phyloP scores from a whole-genome alignment of 2,113 vertebrate species.

The Pygoscelis antarcticus region DNA sequence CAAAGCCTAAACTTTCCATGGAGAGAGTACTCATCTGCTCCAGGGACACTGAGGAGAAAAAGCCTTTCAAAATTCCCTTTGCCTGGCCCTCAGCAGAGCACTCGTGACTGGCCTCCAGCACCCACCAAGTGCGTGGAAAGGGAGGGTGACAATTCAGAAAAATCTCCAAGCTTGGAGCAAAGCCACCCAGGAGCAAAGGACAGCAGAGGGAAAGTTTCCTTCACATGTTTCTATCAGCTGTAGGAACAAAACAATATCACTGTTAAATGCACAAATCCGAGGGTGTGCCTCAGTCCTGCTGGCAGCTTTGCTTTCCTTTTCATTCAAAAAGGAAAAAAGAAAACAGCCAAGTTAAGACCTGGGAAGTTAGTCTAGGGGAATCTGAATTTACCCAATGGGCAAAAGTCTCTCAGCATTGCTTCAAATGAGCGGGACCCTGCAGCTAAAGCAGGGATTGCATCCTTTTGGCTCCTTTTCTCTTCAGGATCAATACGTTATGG shows the following conservation, averaged over 20 bases:
- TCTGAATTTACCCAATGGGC: neutral
- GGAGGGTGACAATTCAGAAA: neutral
- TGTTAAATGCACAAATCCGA: neutral
- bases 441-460: neutral
- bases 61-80: neutral
- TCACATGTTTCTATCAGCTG: neutral
- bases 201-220: neutral
- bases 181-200: neutral
- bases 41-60: neutral
- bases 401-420: neutral
- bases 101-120: neutral
- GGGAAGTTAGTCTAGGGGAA: neutral
- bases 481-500: neutral
- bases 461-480: neutral
- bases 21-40: neutral
- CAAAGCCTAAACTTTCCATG: neutral
- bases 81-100: neutral
- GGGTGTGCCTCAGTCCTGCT: rapidly evolving
- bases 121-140: neutral
- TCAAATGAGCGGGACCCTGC: rapidly evolving
- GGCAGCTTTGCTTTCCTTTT: neutral
- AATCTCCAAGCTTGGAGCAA: neutral
- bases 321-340: neutral
- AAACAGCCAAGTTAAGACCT: neutral
- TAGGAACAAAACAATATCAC: neutral